Evolutionary conservation across 2,113 vertebrate species (phyloP).

Genomic region (Melanerpes formicivorus): DNA sequence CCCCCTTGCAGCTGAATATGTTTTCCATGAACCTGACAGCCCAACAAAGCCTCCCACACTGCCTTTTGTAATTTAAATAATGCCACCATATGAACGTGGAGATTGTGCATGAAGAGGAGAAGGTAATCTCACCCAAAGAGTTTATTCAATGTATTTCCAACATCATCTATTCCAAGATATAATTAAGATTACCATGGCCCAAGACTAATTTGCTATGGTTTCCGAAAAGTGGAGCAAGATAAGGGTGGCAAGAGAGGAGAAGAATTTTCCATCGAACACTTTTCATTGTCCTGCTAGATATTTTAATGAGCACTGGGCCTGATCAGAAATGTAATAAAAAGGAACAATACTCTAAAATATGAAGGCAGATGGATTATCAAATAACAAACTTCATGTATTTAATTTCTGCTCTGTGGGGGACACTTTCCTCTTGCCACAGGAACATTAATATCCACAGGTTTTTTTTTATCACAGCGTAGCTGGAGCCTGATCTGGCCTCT

Average conservation of each 20-base stretch:
- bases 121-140: conserved; percentile 49
- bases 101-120: conserved; percentile 57
- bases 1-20: background rate
- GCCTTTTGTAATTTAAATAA: conserved; percentile 69
- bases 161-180: conserved; percentile 58
- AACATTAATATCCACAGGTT: background rate
- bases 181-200: conserved; percentile 56
- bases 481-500: background rate
- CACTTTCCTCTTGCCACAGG: background rate
- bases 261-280: conserved; percentile 23
- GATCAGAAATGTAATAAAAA: conserved; percentile 51
- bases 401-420: background rate
- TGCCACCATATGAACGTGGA: conserved; percentile 32
- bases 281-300: conserved; percentile 48
- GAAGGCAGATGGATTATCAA: conserved; percentile 19
- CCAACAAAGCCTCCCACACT: conserved; percentile 20
- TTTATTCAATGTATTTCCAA: conserved; percentile 58
- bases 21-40: conserved; percentile 25
- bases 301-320: conserved; percentile 56
- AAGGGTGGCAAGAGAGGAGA: conserved; percentile 33
- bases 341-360: conserved; percentile 40
- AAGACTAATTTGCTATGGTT: conserved; percentile 47
- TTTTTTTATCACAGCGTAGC: conserved; percentile 42
- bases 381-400: conserved; percentile 13
- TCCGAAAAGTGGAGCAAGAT: conserved; percentile 48